A percentile compares a stretch with the other conserved stretches of the same genome.
These are phyloP conservation scores for Sarotherodon lohbergeri DNA, from an alignment of 2,113 vertebrate genomes.

Conservation along the genomic window DNA sequence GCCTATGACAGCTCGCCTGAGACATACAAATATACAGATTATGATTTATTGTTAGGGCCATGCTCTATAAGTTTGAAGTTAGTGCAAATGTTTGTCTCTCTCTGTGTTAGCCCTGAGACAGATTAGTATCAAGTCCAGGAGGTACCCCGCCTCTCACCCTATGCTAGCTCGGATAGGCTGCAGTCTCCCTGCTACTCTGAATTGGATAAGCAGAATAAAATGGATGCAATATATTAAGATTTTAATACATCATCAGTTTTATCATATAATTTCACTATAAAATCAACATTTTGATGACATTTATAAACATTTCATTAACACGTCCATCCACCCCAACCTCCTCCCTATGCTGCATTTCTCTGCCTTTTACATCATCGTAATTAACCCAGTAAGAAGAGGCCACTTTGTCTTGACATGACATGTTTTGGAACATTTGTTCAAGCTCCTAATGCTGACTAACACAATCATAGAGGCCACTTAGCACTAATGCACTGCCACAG, in stretches of 20 bases:
- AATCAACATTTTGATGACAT: background rate
- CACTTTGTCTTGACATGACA: background rate
- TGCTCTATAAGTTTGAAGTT: background rate
- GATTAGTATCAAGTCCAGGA: background rate
- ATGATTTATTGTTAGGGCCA: background rate
- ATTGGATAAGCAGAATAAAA: background rate
- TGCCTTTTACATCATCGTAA: background rate
- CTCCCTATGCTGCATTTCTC: background rate
- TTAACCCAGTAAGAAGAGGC: background rate
- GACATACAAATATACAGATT: background rate
- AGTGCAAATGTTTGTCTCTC: background rate
- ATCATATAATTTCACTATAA: background rate
- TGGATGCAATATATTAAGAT: background rate
- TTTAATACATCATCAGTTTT: background rate
- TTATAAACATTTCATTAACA: background rate
- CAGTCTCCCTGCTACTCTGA: background rate
- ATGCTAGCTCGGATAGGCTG: background rate
- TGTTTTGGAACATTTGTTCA: background rate
- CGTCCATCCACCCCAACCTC: background rate
- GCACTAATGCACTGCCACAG: background rate
- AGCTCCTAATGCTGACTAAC: background rate
- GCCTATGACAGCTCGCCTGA: background rate
- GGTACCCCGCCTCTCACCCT: background rate
- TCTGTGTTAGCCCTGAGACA: background rate
- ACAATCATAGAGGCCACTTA: background rate